Base-by-base conservation (phyloP, 2,797 vertebrate species). In the Pangasius mekongensis region DNA sequence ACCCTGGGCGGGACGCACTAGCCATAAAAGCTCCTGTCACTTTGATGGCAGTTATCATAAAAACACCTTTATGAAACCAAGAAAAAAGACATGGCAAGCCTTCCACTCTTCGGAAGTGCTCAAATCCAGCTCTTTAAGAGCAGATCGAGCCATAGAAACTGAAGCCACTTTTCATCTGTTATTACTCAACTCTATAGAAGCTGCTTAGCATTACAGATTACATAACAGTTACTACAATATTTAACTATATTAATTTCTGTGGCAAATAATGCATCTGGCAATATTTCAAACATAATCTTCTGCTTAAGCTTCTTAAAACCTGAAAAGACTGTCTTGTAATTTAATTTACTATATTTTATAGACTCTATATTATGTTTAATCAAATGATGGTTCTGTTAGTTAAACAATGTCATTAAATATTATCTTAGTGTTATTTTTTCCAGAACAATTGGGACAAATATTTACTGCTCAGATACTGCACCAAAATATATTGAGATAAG, bases 11-110 rank as follows among this genome's bases (percentile, higher is more conserved):
- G 94, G 95, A 93, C 91, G 89, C 91, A 88, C 91, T 90, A 90
- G 92, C 93, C 94, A 95, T 96, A 95, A 96, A 95, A 92, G 94
- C 93, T 90, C 89, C 92, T 95, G 94, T 96, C 94, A 96, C 91
- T 94, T 94, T 94, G 94, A 95, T 94, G 90, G 93, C 91, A 91
- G 94, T 94, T 92, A 94, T 95, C 94, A 94, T 92, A 94, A 89
- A 91, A 91, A 92, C 89, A 80, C 90, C 87, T 90, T 90, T 89
- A 88, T 90, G 86, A 92, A 88, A 91, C 87, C 54, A 91, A 74
- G 62, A 91, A 85, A 91, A 92, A 89, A 88, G 91, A 88, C 84
- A 86, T 43, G 30, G 56, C 71, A 87, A 85, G 86, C 66, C 58
- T 81, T 91, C 80, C 86, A 86, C 84, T 85, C 87, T 86, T 90